Evolutionary conservation across 2,888 invertebrate genomes (phyloP).

Genomic region (Pammene aurita): DNA sequence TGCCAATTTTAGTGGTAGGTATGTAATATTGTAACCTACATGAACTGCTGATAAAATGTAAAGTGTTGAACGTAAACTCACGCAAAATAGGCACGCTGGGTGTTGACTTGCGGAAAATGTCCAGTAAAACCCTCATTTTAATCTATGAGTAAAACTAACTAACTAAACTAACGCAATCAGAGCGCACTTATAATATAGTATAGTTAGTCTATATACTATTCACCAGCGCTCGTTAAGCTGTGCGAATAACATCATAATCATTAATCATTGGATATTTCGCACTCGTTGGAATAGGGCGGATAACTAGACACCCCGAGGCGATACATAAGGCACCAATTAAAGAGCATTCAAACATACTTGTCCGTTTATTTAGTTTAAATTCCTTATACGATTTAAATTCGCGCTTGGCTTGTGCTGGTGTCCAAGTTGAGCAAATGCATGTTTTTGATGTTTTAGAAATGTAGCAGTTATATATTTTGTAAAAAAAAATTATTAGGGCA

Average conservation of each 20-base stretch:
- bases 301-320: slow-evolving; percentile 20
- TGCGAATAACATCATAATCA: slow-evolving; percentile 44
- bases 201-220: neutral
- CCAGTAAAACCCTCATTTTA: no score
- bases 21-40: no score
- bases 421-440: slow-evolving; percentile 2
- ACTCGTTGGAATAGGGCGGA: slow-evolving; percentile 36
- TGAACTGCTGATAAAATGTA: no score
- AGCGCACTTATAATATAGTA: no score
- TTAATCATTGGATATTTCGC: slow-evolving; percentile 50
- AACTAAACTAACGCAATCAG: no score
- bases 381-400: neutral
- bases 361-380: slow-evolving; percentile 13
- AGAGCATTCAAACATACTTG: slow-evolving; percentile 20
- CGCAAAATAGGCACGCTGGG: no score
- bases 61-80: no score
- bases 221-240: neutral
- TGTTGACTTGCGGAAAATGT: no score
- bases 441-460: neutral
- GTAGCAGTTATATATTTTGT: neutral
- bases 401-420: neutral
- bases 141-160: no score
- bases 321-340: slow-evolving; percentile 20
- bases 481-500: neutral
- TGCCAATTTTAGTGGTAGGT: no score